Evolutionary conservation across 2,113 vertebrate species (phyloP).

Genomic region (Meleagris gallopavo): DNA sequence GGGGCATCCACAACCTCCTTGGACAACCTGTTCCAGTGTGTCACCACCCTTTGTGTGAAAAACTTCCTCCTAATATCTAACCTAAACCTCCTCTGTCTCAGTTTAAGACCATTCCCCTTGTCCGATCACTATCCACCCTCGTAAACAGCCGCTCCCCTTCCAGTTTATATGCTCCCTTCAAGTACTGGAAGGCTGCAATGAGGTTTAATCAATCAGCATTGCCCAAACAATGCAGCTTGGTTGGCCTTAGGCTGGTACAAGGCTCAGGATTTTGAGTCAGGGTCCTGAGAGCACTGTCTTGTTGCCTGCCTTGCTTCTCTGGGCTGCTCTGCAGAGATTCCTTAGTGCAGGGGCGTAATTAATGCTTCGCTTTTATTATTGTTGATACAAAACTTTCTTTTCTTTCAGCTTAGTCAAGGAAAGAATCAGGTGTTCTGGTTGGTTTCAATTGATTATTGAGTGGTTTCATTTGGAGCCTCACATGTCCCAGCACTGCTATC

Average conservation of each 20-base stretch:
- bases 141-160: too few relatives aligned
- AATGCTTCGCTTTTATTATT: not conserved
- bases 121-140: too few relatives aligned
- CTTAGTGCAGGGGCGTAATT: not conserved
- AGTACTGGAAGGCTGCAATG: too few relatives aligned
- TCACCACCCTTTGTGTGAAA: too few relatives aligned
- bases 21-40: too few relatives aligned
- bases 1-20: too few relatives aligned
- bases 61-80: too few relatives aligned
- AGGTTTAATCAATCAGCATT: not conserved
- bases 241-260: not conserved
- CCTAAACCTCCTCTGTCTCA: too few relatives aligned
- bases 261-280: not conserved
- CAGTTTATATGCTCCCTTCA: too few relatives aligned
- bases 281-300: accelerated
- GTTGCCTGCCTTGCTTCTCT: not conserved
- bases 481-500: too few relatives aligned
- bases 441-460: not conserved
- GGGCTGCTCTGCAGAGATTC: not conserved
- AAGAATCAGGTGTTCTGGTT: not conserved
- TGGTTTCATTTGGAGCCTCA: not conserved
- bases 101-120: too few relatives aligned
- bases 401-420: not conserved
- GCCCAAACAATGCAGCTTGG: not conserved
- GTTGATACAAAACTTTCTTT: not conserved